Percentiles rank a stretch among this genome's conserved stretches.
Evolutionary conservation across 2,888 invertebrate genomes (phyloP).

Genomic region (Orchestes rusci): DNA sequence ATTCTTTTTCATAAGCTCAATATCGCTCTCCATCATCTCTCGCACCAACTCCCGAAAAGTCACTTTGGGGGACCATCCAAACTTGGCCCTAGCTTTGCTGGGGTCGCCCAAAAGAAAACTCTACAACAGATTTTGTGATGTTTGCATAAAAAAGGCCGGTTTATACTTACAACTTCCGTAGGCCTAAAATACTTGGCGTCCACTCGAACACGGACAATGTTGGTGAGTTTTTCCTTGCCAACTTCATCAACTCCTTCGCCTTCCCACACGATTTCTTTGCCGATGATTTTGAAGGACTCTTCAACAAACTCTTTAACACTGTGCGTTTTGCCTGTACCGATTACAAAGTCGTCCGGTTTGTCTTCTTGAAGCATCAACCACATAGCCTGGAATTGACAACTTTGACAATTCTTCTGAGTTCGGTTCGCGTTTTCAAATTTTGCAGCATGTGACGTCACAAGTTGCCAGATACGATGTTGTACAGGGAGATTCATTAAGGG

Average conservation of each 20-base stretch:
- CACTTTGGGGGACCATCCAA: conserved; percentile 85
- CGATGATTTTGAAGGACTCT: conserved; percentile 77
- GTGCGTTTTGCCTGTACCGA: conserved; percentile 92
- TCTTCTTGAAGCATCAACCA: conserved; percentile 98
- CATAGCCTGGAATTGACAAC: conserved; percentile 73
- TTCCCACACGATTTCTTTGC: conserved; percentile 77
- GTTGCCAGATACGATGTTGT: too few species aligned
- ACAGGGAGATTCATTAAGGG: too few species aligned
- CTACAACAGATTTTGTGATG: conserved; percentile 41
- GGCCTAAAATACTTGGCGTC: conserved; percentile 95
- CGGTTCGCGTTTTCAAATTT: background rate
- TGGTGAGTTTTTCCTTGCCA: conserved; percentile 62
- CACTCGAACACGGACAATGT: conserved; percentile 72
- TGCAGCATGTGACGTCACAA: too few species aligned
- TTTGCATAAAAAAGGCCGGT: conserved; percentile 15
- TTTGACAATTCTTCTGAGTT: background rate
- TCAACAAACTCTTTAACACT: conserved; percentile 97
- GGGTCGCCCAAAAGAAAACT: conserved; percentile 91
- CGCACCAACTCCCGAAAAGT: conserved; percentile 76
- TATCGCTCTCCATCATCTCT: conserved; percentile 92
- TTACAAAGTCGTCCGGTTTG: conserved; percentile 89
- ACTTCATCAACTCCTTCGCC: conserved; percentile 80
- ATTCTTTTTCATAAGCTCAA: conserved; percentile 81
- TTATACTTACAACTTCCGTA: conserved; percentile 82
- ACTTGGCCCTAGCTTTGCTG: conserved; percentile 75